phyloP scores from a whole-genome alignment of 2,888 invertebrate genomes.

The Eristalis intricaria region DNA sequence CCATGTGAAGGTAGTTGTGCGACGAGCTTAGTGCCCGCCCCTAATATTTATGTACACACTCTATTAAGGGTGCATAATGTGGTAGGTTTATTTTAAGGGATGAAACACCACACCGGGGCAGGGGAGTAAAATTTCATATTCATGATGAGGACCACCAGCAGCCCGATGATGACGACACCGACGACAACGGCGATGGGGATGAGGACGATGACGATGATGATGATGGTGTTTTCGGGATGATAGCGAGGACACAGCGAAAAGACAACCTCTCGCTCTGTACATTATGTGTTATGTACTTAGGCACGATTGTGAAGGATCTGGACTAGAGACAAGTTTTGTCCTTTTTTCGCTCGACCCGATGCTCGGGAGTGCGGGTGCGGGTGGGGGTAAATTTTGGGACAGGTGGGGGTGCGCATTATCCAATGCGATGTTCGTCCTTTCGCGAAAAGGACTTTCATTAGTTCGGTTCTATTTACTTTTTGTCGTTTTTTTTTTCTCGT shows the following conservation, averaged over 20 bases:
- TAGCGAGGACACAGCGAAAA: constrained; percentile 64
- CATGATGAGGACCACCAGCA: constrained; percentile 59
- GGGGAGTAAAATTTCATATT: constrained; percentile 66
- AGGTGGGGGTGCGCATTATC: constrained; percentile 34
- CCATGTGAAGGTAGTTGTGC: constrained; percentile 52
- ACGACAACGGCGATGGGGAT: constrained; percentile 26
- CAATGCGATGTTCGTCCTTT: constrained; percentile 65
- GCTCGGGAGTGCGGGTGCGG: background rate
- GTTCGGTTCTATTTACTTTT: constrained; percentile 56
- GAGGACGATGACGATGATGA: constrained; percentile 26
- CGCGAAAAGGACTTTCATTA: constrained; percentile 51
- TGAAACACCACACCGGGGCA: constrained; percentile 48
- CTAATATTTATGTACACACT: constrained; percentile 78
- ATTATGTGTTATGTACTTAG: constrained; percentile 72
- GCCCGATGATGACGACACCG: constrained; percentile 19
- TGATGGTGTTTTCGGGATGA: constrained; percentile 23
- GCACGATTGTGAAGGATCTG: constrained; percentile 58
- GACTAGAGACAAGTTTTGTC: constrained; percentile 59
- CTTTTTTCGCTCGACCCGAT: constrained; percentile 52
- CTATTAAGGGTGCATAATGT: constrained; percentile 73
- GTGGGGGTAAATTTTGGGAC: constrained; percentile 33
- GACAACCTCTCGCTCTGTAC: constrained; percentile 59
- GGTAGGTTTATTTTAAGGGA: constrained; percentile 72
- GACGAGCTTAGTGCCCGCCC: constrained; percentile 76
- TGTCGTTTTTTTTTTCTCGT: constrained; percentile 18